Conservation (phyloP, 1,140 invertebrate species). For the Plodia interpunctella region DNA sequence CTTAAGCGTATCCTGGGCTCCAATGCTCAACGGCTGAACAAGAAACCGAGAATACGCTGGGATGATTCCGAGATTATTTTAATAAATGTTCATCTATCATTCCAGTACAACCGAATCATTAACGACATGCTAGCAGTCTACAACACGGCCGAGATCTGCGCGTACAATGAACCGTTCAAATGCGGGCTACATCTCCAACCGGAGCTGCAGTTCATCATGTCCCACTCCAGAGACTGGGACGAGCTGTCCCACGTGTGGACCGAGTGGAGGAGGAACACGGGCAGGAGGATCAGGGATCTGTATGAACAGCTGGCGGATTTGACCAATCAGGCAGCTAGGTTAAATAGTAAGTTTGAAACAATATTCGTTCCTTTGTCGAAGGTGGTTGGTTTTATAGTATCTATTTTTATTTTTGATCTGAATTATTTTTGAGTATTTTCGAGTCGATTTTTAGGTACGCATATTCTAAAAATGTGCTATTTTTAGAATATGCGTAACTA, state of each 20-base stretch:
- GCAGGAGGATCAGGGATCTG: constrained; percentile 86
- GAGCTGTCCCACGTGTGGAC: constrained; percentile 91
- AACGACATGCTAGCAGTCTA: constrained; percentile 94
- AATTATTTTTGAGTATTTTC: too few species aligned
- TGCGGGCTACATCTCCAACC: constrained; percentile 90
- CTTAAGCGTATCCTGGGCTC: too few species aligned
- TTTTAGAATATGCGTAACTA: too few species aligned
- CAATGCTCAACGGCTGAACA: too few species aligned
- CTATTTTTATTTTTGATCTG: too few species aligned
- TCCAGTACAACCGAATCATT: constrained; percentile 89
- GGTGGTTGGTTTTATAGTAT: too few species aligned
- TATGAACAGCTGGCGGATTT: constrained; percentile 90
- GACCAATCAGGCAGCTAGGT: constrained; percentile 90
- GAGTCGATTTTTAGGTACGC: too few species aligned
- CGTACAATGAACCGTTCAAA: constrained; percentile 87
- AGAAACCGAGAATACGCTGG: too few species aligned
- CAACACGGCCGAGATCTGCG: constrained; percentile 91
- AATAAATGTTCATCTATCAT: constrained; percentile 20
- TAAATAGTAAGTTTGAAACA: constrained; percentile 91
- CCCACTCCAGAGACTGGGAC: constrained; percentile 88
- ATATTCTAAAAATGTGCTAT: too few species aligned
- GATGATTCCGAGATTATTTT: too few species aligned
- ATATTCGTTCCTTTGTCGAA: too few species aligned
- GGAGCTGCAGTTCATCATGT: constrained; percentile 83
- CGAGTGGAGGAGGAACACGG: constrained; percentile 89